Base-by-base conservation (phyloP, 2,797 vertebrate species). In the Acipenser transmontanus region DNA sequence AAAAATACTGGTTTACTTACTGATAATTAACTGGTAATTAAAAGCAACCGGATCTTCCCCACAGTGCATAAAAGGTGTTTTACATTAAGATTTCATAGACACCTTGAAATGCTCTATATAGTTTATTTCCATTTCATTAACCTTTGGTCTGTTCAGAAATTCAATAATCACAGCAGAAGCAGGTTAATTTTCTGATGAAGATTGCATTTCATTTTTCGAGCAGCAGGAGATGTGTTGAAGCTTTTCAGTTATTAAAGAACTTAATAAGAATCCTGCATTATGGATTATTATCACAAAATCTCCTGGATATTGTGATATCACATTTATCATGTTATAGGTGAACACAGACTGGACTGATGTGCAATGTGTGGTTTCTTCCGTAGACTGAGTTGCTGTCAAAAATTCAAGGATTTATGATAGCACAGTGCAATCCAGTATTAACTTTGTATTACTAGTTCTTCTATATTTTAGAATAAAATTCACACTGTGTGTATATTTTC, bases 71-170 rank as follows among this genome's bases (percentile, higher is more conserved):
- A 34, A 34, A n/a, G 52, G n/a, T 54, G 9, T 54, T 54, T 8
- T 34, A 61, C 47, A 20, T 8, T 61, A 34, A 61, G 47, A 61
- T 6, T 61, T 20, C 17, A 9, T 10, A 47, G 60, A 61, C 17
- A 61, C 60, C 17, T 61, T 61, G 60, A 47, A 61, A 61, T 61
- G 17, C 17, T 61, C 60, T 34, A n/a, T n/a, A 54, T 34, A 54
- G 52, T 54, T n/a, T 54, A 61, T 34, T 61, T 9, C 17, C 60
- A 34, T 61, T 61, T 61, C 60, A 61, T 61, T 61, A 61, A 61
- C 60, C 60, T 61, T 61, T 20, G 8, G 7, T 61, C 14, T 47
- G 8, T 12, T 61, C 60, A 61, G 60, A 34, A 11, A 61, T 47
- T 20, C 60, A 61, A 17, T 61, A 61, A 34, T 61, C 60, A 61